phyloP scores from a whole-genome alignment of 2,888 invertebrate genomes.

The Drosophila austrosaltans region DNA sequence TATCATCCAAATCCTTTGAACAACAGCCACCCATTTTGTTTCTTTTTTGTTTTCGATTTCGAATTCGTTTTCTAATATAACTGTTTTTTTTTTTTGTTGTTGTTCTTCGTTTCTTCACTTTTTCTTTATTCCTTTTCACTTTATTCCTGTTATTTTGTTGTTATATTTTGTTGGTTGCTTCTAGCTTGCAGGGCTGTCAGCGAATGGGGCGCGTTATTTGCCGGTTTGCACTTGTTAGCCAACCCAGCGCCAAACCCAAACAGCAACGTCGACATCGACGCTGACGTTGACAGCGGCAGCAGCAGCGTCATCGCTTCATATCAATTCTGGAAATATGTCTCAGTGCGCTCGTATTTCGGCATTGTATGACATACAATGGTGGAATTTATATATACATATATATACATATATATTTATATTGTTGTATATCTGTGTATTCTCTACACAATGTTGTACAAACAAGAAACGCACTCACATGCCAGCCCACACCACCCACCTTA shows the following conservation, averaged over 20 bases:
- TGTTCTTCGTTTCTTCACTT: not conserved
- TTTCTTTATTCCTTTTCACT: not conserved
- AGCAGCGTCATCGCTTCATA: constrained; percentile 51
- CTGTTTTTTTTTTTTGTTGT: not conserved
- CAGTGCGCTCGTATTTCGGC: constrained; percentile 42
- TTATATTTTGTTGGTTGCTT: constrained; percentile 51
- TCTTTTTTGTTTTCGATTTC: not conserved
- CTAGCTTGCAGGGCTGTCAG: constrained; percentile 60
- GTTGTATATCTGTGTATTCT: constrained; percentile 8
- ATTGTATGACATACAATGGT: constrained; percentile 44
- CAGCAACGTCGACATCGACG: constrained; percentile 29
- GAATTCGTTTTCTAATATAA: not conserved
- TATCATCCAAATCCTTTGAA: constrained; percentile 78
- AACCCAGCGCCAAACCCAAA: constrained; percentile 32
- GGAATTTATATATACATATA: constrained; percentile 22
- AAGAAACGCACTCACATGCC: constrained; percentile 22
- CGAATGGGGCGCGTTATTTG: constrained; percentile 61
- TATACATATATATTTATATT: constrained; percentile 14
- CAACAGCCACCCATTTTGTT: constrained; percentile 73
- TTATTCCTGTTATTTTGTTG: not conserved
- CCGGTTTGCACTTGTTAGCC: constrained; percentile 69
- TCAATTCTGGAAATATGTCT: constrained; percentile 59
- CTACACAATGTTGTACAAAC: constrained; percentile 25
- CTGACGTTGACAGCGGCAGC: constrained; percentile 4
- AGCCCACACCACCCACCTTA: not conserved